These are phyloP conservation scores for Pyrochroa serraticornis DNA, from an alignment of 2,888 invertebrate genomes.

Conservation along the genomic window DNA sequence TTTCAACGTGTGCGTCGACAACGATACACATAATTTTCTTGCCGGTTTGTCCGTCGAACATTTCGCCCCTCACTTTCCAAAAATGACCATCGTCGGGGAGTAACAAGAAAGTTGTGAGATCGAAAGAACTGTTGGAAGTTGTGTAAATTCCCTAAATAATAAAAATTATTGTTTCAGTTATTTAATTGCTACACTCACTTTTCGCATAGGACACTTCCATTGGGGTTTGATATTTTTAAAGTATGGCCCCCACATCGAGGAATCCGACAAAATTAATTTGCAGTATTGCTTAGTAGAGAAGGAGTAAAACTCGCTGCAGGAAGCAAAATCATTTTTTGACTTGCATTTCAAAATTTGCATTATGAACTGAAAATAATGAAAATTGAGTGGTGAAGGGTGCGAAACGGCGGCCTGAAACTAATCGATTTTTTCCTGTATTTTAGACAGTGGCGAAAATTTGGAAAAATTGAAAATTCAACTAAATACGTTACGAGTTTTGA, in stretches of 20 bases:
- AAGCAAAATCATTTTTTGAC: not conserved
- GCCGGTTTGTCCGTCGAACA: slow-evolving; percentile 26
- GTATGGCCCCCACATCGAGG: not conserved
- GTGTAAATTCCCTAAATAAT: slow-evolving; percentile 31
- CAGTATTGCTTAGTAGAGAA: too few species aligned
- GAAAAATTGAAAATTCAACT: too few species aligned
- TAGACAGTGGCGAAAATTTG: too few species aligned
- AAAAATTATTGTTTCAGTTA: slow-evolving; percentile 15
- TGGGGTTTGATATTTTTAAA: not conserved
- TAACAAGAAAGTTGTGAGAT: slow-evolving; percentile 31
- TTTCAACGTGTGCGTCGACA: slow-evolving; percentile 13
- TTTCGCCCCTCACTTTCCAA: slow-evolving; percentile 31
- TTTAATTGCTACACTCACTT: too few species aligned
- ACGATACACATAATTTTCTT: slow-evolving; percentile 32
- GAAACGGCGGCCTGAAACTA: too few species aligned
- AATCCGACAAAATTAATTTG: too few species aligned
- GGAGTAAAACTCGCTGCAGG: too few species aligned
- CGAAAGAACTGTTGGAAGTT: slow-evolving; percentile 25
- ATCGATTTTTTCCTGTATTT: too few species aligned
- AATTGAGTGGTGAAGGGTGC: too few species aligned
- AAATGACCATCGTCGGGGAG: slow-evolving; percentile 34
- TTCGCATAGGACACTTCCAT: not conserved
- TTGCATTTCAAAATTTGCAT: not conserved
- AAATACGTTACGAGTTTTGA: too few species aligned
- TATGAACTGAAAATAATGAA: not conserved